Conservation (phyloP, 2,113 vertebrate genomes). For the Cavia porcellus region DNA sequence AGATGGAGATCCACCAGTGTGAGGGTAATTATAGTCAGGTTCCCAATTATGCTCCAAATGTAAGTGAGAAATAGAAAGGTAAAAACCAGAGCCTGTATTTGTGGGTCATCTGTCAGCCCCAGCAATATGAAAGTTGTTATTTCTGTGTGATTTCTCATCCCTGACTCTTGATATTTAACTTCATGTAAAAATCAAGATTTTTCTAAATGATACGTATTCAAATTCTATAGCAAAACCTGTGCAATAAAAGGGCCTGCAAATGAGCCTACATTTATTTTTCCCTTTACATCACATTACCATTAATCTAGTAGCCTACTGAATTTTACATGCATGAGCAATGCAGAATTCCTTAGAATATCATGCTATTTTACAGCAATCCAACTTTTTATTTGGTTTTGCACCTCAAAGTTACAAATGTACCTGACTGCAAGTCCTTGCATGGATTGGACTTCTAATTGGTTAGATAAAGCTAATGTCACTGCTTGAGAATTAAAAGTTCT, state of each 20-base stretch:
- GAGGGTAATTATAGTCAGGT: conserved; percentile 62
- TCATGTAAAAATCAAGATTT: background rate
- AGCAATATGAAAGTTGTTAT: conserved; percentile 71
- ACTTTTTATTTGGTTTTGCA: background rate
- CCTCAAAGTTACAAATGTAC: background rate
- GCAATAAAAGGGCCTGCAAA: background rate
- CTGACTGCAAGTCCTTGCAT: background rate
- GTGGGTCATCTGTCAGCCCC: conserved; percentile 53
- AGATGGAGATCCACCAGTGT: conserved; percentile 31
- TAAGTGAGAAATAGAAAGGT: conserved; percentile 64
- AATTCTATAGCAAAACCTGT: background rate
- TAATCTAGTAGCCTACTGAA: background rate
- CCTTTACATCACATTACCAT: background rate
- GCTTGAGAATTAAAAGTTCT: background rate
- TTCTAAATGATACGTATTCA: background rate
- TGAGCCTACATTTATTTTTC: background rate
- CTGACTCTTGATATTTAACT: background rate
- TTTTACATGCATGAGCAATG: background rate
- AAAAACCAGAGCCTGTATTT: conserved; percentile 55
- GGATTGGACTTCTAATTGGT: background rate
- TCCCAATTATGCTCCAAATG: conserved; percentile 22
- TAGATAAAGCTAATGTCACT: background rate
- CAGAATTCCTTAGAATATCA: background rate
- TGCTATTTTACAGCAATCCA: background rate
- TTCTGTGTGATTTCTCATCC: conserved; percentile 59